Base-by-base conservation (phyloP, 2,113 vertebrate species). In the Hiodon alosoides region DNA sequence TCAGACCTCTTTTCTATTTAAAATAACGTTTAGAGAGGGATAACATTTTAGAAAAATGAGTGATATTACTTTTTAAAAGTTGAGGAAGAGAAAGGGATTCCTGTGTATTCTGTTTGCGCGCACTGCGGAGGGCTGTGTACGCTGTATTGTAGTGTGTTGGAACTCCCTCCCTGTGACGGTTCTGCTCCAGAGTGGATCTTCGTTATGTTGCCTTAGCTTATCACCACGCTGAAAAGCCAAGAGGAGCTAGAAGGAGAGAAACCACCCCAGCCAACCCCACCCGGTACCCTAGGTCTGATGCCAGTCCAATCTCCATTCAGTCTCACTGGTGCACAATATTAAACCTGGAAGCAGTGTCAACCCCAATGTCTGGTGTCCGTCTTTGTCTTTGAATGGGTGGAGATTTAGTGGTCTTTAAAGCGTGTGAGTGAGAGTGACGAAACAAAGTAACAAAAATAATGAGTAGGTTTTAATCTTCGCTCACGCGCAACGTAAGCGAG, bases 311-410 rank as follows among this genome's bases (percentile, higher is more conserved):
- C 86, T 84, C 83, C 83, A 83, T 87, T 87, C 89, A 86, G 87
- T 86, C 81, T 90, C 91, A 91, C 91, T 92, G 93, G 92, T 94
- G 94, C 93, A 92, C 92, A 91, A 91, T 89, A 88, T 92, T 93
- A 93, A 93, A 91, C 90, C 89, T 91, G 92, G 93, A 93, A 84
- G 76, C 65, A 81, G 65, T 69, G 48, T 69, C 54, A 78, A 58
- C 10, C 7, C 64, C 13, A 46, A 59, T 59, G 75, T 71, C 16
- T 78, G 71, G 3, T 74, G 64, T 74, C 60, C 2, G 64, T n/a
- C 52, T 71, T 67, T 78, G 46, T 77, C 61, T 46, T 66, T 69
- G 9, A n/a, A 1, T 48, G n/a, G 13, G 52, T 69, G 68, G 14
- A 10, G 31, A 31, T 31, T 31, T 31, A 31, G 31, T 31, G 31